Evolutionary conservation across 1,140 invertebrate genomes (phyloP).

Genomic region (Eurosta solidaginis): DNA sequence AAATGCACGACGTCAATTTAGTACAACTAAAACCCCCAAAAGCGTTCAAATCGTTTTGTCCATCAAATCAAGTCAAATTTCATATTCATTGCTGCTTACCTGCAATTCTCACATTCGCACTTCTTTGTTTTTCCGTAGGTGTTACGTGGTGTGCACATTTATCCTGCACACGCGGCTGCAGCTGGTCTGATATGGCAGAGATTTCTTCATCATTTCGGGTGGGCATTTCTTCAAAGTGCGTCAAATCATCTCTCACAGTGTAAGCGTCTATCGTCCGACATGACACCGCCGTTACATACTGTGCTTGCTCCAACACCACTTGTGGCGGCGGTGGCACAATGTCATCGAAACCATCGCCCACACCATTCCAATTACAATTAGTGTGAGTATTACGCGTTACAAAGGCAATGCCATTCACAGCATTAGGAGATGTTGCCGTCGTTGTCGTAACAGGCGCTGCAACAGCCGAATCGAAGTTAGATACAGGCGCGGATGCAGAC

Average conservation of each 20-base stretch:
- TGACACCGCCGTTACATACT: neutral
- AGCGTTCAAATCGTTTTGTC: neutral
- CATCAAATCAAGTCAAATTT: too few species aligned
- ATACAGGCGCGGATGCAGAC: slow-evolving; percentile 1
- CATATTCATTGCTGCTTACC: neutral
- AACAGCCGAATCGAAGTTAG: neutral
- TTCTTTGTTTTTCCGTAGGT: neutral
- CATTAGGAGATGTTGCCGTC: neutral
- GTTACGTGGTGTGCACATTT: neutral
- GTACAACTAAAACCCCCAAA: too few species aligned
- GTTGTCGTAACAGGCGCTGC: neutral
- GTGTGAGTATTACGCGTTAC: slow-evolving; percentile 33
- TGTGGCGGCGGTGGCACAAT: neutral
- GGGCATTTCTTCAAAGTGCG: neutral
- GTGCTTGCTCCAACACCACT: neutral
- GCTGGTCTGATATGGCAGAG: neutral
- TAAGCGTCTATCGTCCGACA: too few species aligned
- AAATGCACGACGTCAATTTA: too few species aligned
- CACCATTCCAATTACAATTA: slow-evolving; percentile 56
- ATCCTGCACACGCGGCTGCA: neutral
- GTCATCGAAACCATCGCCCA: slow-evolving; percentile 31
- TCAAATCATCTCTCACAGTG: neutral
- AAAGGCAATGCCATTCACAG: neutral
- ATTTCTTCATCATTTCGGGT: neutral
- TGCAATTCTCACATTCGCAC: neutral